A percentile compares a stretch with the other conserved stretches of the same genome.
Evolutionary conservation across 2,797 vertebrate genomes (phyloP).

Genomic region (Alectoris magna): DNA sequence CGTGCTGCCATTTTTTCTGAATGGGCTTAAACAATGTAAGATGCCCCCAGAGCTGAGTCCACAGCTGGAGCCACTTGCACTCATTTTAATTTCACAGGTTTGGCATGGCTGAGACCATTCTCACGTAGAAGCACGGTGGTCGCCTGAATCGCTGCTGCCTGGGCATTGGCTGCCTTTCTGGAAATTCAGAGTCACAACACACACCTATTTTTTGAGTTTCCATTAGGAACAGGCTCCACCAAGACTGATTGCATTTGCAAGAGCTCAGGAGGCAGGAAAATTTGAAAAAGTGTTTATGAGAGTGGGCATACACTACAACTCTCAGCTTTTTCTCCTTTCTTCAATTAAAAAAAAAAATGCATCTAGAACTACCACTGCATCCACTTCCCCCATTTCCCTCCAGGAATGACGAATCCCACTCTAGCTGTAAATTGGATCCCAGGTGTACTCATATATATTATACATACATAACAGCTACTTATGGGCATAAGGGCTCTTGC

Average conservation of each 20-base stretch:
- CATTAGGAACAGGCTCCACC: slow-evolving; percentile 62
- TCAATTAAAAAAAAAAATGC: slow-evolving; percentile 36
- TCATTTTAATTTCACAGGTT: slow-evolving; percentile 45
- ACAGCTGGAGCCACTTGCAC: slow-evolving; percentile 22
- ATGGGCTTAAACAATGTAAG: background rate
- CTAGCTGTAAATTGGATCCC: slow-evolving; percentile 42
- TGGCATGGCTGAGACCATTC: background rate
- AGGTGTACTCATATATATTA: slow-evolving; percentile 19
- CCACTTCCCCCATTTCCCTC: background rate
- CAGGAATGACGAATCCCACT: slow-evolving; percentile 33
- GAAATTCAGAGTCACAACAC: slow-evolving; percentile 58
- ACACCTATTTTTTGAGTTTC: slow-evolving; percentile 61
- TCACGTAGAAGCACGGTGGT: slow-evolving; percentile 36
- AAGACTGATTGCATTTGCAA: background rate
- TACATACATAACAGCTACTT: slow-evolving; percentile 50
- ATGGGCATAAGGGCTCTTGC: slow-evolving; percentile 30
- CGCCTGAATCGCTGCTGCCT: slow-evolving; percentile 33
- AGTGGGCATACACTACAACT: slow-evolving; percentile 30
- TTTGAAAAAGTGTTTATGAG: slow-evolving; percentile 56
- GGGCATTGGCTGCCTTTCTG: slow-evolving; percentile 62
- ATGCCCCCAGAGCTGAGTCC: background rate
- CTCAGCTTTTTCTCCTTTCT: background rate
- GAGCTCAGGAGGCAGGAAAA: slow-evolving; percentile 63
- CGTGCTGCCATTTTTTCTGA: slow-evolving; percentile 10
- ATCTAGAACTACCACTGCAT: background rate